Percentiles rank a stretch among this genome's conserved stretches.
Evolutionary conservation across 2,888 invertebrate genomes (phyloP).

Genomic region (Ashinkailepas kermadecensis): DNA sequence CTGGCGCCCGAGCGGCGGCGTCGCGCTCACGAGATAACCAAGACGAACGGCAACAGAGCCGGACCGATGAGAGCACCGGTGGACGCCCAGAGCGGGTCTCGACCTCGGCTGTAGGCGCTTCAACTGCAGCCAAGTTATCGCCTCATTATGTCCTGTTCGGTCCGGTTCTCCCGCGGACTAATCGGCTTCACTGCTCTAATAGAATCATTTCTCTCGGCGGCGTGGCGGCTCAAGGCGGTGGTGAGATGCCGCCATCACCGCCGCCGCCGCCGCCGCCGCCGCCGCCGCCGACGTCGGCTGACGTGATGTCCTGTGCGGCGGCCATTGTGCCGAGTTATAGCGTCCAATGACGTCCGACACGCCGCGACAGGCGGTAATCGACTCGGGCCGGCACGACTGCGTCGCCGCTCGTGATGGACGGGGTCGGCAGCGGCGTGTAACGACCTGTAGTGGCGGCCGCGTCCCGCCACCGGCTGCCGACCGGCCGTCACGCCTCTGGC

Average conservation of each 20-base stretch:
- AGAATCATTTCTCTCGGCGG: not conserved
- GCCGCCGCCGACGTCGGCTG: not conserved
- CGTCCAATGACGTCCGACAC: no score
- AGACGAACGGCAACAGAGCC: no score
- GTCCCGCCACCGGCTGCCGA: no score
- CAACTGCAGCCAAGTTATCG: not conserved
- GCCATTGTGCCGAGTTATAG: not conserved
- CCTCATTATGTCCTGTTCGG: conserved; percentile 1
- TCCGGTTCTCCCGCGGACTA: not conserved
- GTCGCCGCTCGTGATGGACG: not conserved
- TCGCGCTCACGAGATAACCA: no score
- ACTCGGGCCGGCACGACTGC: not conserved
- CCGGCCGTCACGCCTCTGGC: no score
- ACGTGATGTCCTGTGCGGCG: not conserved
- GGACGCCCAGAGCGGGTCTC: no score
- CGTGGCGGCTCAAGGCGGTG: no score
- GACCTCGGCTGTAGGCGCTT: not conserved
- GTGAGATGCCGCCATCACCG: not conserved
- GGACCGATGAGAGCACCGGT: no score
- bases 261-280: not conserved
- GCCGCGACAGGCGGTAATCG: not conserved
- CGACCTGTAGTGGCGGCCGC: no score
- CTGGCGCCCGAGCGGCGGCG: no score
- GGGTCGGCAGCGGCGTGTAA: not conserved
- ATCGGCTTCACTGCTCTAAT: not conserved